These are phyloP conservation scores for Operophtera brumata DNA, from an alignment of 2,888 invertebrate species.

Conservation along the genomic window DNA sequence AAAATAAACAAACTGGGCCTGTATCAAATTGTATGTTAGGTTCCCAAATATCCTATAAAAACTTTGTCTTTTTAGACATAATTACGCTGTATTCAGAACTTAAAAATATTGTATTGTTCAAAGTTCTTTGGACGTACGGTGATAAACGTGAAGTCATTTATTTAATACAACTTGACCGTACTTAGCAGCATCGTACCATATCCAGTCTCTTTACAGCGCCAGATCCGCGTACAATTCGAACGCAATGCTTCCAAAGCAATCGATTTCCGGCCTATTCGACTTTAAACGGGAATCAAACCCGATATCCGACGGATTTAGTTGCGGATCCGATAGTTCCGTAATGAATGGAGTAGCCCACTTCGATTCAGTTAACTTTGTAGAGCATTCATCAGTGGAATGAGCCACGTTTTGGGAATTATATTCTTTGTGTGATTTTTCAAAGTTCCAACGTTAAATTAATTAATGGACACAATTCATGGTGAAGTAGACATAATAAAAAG, in stretches of 20 bases:
- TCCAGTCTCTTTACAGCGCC: conserved; percentile 41
- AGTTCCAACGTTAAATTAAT: neutral
- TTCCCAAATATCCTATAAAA: no score
- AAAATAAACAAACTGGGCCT: neutral
- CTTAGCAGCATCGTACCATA: conserved; percentile 20
- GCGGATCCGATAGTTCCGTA: conserved; percentile 64
- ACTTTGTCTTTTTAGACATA: no score
- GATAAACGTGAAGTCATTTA: no score
- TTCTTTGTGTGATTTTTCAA: neutral
- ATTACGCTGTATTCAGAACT: no score
- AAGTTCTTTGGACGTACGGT: no score
- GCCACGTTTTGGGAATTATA: neutral
- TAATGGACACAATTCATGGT: neutral
- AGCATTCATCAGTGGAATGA: conserved; percentile 1
- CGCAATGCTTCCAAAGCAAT: conserved; percentile 79
- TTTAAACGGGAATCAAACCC: conserved; percentile 78
- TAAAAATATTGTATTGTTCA: no score
- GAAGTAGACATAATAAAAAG: no score
- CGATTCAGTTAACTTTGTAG: conserved; percentile 47
- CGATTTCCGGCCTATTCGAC: conserved; percentile 81
- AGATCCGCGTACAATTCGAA: conserved; percentile 64
- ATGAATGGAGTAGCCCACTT: conserved; percentile 65
- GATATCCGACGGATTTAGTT: conserved; percentile 76
- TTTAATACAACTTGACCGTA: no score
- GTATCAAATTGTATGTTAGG: no score